Evolutionary conservation across 2,113 vertebrate species (phyloP).

Genomic region (Callipepla californica): DNA sequence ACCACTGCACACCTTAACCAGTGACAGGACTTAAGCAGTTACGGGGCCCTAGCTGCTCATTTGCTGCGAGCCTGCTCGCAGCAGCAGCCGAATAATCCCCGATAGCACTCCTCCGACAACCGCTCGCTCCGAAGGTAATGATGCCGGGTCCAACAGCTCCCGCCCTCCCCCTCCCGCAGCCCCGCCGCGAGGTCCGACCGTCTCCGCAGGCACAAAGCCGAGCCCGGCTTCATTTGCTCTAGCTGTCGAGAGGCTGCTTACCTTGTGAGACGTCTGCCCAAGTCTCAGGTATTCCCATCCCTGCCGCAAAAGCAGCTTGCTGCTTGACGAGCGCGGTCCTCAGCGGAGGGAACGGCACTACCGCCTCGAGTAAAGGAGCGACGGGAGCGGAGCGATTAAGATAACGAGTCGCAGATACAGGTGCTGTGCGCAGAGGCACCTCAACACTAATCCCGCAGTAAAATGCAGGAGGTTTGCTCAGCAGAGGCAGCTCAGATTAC

Average conservation of each 20-base stretch:
- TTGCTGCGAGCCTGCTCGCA: no score
- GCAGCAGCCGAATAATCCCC: neutral
- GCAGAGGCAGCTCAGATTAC: slow-evolving; percentile 81
- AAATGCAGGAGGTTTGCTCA: slow-evolving; percentile 39
- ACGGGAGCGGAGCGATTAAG: neutral
- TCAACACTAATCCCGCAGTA: slow-evolving; percentile 18
- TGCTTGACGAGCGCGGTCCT: neutral
- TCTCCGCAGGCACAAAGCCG: neutral
- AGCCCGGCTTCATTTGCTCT: neutral
- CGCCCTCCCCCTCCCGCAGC: neutral
- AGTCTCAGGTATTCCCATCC: neutral
- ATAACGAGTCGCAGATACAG: slow-evolving; percentile 42
- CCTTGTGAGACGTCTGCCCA: slow-evolving; percentile 25
- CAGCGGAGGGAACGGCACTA: neutral
- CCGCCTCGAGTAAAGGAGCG: neutral
- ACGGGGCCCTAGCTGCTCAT: accelerated
- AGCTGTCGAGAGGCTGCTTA: slow-evolving; percentile 51
- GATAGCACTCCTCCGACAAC: neutral
- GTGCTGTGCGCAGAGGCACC: slow-evolving; percentile 67
- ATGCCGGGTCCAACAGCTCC: neutral
- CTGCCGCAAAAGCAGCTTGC: neutral
- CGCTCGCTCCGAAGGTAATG: neutral
- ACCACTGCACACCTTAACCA: neutral
- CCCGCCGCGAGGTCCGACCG: neutral
- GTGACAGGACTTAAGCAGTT: neutral